Evolutionary conservation across 2,888 invertebrate genomes (phyloP).

Genomic region (Notodonta dromedarius): DNA sequence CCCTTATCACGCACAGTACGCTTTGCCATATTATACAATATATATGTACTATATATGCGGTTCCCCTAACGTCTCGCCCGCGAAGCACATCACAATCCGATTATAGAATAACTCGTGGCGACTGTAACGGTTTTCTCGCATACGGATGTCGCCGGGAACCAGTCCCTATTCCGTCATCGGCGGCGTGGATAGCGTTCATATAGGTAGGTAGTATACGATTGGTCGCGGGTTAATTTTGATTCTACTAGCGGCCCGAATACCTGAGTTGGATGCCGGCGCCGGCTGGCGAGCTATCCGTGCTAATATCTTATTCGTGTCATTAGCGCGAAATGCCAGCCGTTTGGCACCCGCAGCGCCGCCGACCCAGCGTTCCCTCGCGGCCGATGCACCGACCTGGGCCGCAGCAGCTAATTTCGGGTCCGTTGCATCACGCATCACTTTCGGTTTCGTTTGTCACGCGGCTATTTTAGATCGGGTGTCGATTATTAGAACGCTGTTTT

Average conservation of each 20-base stretch:
- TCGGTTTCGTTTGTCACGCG: constrained; percentile 82
- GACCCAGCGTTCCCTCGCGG: constrained; percentile 67
- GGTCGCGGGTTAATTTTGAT: constrained; percentile 62
- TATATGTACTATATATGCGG: constrained; percentile 37
- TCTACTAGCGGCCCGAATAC: constrained; percentile 69
- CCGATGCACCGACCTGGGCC: constrained; percentile 75
- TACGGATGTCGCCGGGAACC: constrained; percentile 35
- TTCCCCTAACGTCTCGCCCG: constrained; percentile 53
- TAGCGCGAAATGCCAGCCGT: constrained; percentile 82
- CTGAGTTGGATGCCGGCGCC: constrained; percentile 57
- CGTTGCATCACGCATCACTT: constrained; percentile 83
- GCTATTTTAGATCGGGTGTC: constrained; percentile 81
- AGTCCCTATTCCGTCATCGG: constrained; percentile 30
- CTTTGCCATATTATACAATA: constrained; percentile 19
- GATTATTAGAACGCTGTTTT: constrained; percentile 81
- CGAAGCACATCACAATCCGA: constrained; percentile 40
- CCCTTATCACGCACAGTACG: constrained; percentile 29
- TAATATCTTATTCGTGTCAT: constrained; percentile 84
- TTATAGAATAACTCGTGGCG: constrained; percentile 51
- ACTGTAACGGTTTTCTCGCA: constrained; percentile 51
- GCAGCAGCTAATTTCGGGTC: constrained; percentile 78
- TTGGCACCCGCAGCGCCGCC: constrained; percentile 71
- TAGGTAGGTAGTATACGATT: constrained; percentile 30
- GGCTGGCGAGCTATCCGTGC: constrained; percentile 70
- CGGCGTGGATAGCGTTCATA: constrained; percentile 18